A percentile compares a stretch with the other conserved stretches of the same genome.
Evolutionary conservation across 92 coral and sea anemone species (phyloP).

Genomic region (Pocillopora grandis): DNA sequence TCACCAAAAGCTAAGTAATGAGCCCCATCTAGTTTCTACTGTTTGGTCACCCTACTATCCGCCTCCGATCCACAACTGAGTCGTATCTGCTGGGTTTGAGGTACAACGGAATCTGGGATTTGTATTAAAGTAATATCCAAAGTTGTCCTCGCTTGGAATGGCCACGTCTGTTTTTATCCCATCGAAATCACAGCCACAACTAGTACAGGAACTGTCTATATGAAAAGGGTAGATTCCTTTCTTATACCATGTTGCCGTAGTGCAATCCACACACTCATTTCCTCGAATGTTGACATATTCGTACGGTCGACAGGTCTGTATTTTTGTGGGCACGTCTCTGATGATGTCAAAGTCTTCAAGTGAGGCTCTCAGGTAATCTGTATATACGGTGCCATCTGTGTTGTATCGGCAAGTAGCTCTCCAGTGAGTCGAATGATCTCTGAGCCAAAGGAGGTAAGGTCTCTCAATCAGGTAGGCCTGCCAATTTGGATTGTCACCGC

Average conservation of each 20-base stretch:
- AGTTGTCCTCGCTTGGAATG: not conserved
- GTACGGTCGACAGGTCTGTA: not conserved
- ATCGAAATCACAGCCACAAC: not conserved
- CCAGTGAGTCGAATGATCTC: conserved; percentile 34
- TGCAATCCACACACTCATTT: conserved; percentile 21
- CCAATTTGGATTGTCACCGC: conserved; percentile 27
- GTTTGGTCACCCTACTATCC: no score
- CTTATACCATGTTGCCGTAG: not conserved
- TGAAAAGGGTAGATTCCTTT: not conserved
- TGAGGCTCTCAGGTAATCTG: conserved; percentile 40
- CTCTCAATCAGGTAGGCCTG: conserved; percentile 21
- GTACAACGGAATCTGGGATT: conserved; percentile 12
- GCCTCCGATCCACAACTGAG: conserved; percentile 12
- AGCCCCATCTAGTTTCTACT: no score
- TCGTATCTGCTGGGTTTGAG: not conserved
- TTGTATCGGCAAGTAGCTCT: conserved; percentile 49
- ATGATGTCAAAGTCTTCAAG: conserved; percentile 12
- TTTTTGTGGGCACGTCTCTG: not conserved
- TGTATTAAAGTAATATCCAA: not conserved
- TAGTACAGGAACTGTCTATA: not conserved
- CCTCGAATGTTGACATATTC: conserved; percentile 36
- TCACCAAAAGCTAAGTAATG: no score
- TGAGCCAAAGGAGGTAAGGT: conserved; percentile 6
- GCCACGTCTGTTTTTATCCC: not conserved
- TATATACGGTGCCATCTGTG: conserved; percentile 42